Evolutionary conservation across 2,888 invertebrate species (phyloP), one percentile per base, ranked within the genome.

Genomic region (Spisula subtruncata): DNA sequence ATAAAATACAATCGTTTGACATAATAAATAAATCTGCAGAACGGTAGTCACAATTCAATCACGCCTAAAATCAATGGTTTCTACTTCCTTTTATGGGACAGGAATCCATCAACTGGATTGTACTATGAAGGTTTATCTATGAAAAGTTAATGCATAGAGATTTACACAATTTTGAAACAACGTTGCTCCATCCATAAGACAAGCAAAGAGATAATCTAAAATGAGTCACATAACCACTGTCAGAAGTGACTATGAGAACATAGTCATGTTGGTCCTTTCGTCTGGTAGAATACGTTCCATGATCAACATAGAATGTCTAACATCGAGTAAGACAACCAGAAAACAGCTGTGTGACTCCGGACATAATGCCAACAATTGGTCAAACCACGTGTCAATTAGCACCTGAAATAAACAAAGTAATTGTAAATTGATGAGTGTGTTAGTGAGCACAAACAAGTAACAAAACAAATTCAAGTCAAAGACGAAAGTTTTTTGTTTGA

Each of bases 101-200:
- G n/a, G n/a, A n/a, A n/a, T n/a, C n/a, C n/a, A n/a, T n/a, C n/a
- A n/a, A n/a, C n/a, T n/a, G n/a, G n/a, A n/a, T n/a, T n/a, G n/a
- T n/a, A n/a, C n/a, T n/a, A n/a, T n/a, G n/a, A n/a, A n/a, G n/a
- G n/a, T 66, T 66, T 66, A 66, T 66, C 60, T 25, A 25, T 66
- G 12, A 66, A 66, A 25, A 66, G 25, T 66, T n/a, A 25, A 66
- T 66, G 60, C 60, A 66, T 66, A 66, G 60, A 66, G n/a, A 66
- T 66, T n/a, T 10, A 25, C n/a, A 5, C 25, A n/a, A 66, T 25
- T 66, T 25, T 10, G 12, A 66, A 66, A 25, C n/a, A 66, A 25
- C 20, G 8, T 66, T 25, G 60, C 25, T 66, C 25, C 25, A 8
- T 25, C n/a, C 25, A 8, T n/a, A 66, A 66, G n/a, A 66, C 60